phyloP scores from a whole-genome alignment of 2,113 vertebrate species.

The Ochotona curzoniae region DNA sequence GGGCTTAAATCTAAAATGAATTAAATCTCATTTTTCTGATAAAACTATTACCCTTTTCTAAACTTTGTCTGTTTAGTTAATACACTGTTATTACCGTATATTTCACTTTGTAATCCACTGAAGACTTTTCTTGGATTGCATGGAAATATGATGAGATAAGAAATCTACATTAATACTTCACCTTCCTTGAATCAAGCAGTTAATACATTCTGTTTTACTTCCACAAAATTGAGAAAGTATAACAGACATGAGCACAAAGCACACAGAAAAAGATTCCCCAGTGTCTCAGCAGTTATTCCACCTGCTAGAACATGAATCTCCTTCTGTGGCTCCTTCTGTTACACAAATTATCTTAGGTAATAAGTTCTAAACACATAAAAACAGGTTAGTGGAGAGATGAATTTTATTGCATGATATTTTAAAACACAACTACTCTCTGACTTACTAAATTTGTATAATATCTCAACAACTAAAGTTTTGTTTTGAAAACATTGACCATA shows the following conservation, averaged over 20 bases:
- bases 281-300: not conserved
- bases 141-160: not conserved
- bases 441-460: not conserved
- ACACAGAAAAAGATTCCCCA: not conserved
- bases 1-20: not conserved
- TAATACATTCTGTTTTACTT: not conserved
- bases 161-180: not conserved
- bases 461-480: not conserved
- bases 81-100: not conserved
- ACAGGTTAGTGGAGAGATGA: not conserved
- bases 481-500: not conserved
- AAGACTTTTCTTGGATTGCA: not conserved
- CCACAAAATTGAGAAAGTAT: not conserved
- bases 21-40: not conserved
- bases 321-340: not conserved
- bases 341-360: not conserved
- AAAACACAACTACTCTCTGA: not conserved
- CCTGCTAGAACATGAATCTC: not conserved
- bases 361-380: slow-evolving; percentile 20
- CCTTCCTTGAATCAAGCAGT: not conserved
- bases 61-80: not conserved
- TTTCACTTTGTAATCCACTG: not conserved
- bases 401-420: not conserved
- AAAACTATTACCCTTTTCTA: not conserved
- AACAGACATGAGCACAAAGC: not conserved